Conservation (phyloP, 2,113 vertebrate species). For the Dromas ardeola region DNA sequence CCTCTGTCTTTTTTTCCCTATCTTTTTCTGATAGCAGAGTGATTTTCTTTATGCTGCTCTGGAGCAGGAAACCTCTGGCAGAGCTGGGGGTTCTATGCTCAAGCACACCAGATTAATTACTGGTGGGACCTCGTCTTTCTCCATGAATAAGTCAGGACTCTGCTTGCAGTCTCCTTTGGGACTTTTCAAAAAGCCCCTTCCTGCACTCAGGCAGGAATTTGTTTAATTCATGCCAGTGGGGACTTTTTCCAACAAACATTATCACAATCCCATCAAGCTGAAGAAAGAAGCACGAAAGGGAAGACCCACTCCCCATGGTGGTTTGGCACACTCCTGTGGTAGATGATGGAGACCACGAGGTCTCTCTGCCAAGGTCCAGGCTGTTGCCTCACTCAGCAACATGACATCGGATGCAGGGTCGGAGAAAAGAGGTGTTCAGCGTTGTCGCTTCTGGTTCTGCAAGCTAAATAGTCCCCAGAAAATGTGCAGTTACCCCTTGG, state of each 20-base stretch:
- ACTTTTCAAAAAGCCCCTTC: not conserved
- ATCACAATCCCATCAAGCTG: not conserved
- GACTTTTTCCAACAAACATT: not conserved
- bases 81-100: not conserved
- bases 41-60: not conserved
- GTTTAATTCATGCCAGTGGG: not conserved
- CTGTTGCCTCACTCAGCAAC: not conserved
- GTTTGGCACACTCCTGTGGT: not conserved
- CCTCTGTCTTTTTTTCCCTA: not conserved
- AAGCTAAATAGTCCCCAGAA: not conserved
- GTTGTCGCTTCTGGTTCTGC: not conserved
- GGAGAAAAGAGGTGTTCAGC: not conserved
- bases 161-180: not conserved
- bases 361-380: not conserved
- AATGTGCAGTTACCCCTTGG: fast-evolving
- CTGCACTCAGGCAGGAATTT: not conserved
- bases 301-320: not conserved
- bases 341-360: not conserved
- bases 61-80: not conserved
- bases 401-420: not conserved
- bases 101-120: not conserved
- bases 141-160: not conserved
- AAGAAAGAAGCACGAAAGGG: not conserved
- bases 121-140: not conserved
- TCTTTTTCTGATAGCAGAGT: not conserved